These are phyloP conservation scores for Drosophila antonietae DNA, from an alignment of 2,888 invertebrate species.

Conservation along the genomic window DNA sequence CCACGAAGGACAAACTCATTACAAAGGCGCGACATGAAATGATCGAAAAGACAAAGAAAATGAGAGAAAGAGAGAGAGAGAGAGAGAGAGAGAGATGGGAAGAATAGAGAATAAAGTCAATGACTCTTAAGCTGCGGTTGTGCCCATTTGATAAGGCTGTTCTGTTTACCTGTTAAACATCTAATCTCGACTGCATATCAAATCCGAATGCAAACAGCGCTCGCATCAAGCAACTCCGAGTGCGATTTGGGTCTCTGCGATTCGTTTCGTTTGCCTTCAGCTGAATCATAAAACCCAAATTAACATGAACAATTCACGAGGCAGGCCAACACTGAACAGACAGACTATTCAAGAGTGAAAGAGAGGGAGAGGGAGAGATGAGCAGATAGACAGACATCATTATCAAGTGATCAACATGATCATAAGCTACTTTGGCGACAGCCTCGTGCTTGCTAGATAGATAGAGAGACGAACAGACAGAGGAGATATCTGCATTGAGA, in stretches of 20 bases:
- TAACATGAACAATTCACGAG: slow-evolving; percentile 45
- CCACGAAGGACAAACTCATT: slow-evolving; percentile 61
- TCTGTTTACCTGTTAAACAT: slow-evolving; percentile 28
- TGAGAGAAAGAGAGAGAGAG: background rate
- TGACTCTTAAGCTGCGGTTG: slow-evolving; percentile 29
- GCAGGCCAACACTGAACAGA: background rate
- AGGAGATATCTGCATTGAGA: background rate
- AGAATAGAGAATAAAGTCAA: slow-evolving; percentile 8
- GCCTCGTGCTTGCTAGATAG: background rate
- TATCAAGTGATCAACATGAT: slow-evolving; percentile 2
- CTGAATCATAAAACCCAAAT: slow-evolving; percentile 52
- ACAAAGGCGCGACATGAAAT: slow-evolving; percentile 19
- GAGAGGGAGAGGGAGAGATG: background rate
- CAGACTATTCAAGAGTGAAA: background rate
- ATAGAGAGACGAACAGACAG: background rate
- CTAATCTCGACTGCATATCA: slow-evolving; percentile 46
- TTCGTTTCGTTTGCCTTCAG: slow-evolving; percentile 11
- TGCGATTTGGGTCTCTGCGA: slow-evolving; percentile 7
- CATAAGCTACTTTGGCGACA: background rate
- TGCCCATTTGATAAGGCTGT: slow-evolving; percentile 38
- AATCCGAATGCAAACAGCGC: slow-evolving; percentile 22
- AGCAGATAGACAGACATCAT: background rate
- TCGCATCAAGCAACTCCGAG: slow-evolving; percentile 21
- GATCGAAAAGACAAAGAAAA: background rate
- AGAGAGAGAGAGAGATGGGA: background rate